A percentile compares a stretch with the other conserved stretches of the same genome.
These are phyloP conservation scores for Aurelia coerulea DNA, from an alignment of 30 jellyfish, hydroid and myxozoan genomes.

Conservation along the genomic window DNA sequence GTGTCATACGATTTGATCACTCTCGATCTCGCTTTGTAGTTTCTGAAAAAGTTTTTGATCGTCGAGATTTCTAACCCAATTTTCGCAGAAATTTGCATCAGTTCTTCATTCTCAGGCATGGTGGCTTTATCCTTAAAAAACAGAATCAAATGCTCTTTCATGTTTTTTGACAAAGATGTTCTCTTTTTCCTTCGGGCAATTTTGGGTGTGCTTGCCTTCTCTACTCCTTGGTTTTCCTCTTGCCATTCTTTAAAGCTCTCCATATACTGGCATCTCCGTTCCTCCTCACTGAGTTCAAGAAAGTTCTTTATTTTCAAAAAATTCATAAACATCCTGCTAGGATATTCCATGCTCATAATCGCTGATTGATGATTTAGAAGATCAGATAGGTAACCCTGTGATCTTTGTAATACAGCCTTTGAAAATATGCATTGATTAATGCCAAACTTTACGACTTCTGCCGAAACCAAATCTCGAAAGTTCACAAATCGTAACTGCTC, in stretches of 20 bases:
- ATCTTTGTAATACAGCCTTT: constrained; percentile 67
- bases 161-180: constrained; percentile 47
- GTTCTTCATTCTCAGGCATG: constrained; percentile 52
- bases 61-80: constrained; percentile 50
- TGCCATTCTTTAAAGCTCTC: constrained; percentile 19
- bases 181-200: constrained; percentile 50
- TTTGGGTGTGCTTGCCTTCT: background rate
- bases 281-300: constrained; percentile 56
- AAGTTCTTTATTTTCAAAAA: constrained; percentile 65
- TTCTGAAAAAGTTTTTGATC: constrained; percentile 76
- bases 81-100: constrained; percentile 38
- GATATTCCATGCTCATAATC: constrained; percentile 42
- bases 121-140: constrained; percentile 29
- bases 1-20: background rate
- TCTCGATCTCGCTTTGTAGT: constrained; percentile 76
- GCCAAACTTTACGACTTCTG: constrained; percentile 68
- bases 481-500: constrained; percentile 31
- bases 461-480: constrained; percentile 62
- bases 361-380: constrained; percentile 55
- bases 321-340: constrained; percentile 61
- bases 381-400: constrained; percentile 97
- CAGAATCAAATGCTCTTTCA: constrained; percentile 44
- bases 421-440: constrained; percentile 92
- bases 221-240: constrained; percentile 13
- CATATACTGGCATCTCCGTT: constrained; percentile 54